Evolutionary conservation across 2,888 invertebrate species (phyloP).

Genomic region (Cryptus armator): DNA sequence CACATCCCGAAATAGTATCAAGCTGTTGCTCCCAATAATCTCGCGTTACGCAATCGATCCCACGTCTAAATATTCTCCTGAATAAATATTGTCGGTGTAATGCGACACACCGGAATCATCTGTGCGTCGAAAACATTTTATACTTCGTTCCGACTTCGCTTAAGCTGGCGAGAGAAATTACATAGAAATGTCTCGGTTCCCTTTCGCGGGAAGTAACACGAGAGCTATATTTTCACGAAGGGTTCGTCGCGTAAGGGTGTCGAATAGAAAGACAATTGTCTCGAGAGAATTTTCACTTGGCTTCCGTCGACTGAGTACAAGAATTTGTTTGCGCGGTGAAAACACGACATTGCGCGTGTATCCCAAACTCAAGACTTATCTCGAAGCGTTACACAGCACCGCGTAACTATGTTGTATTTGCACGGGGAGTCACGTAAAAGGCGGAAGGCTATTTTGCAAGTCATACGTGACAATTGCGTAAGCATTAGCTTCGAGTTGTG

Average conservation of each 20-base stretch:
- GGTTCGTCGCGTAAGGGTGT: not conserved
- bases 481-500: constrained; percentile 3
- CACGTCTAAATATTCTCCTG: constrained; percentile 8
- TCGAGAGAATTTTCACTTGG: not conserved
- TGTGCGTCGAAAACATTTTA: constrained; percentile 39
- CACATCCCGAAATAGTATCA: constrained; percentile 23
- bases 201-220: not conserved
- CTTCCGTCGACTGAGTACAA: not conserved
- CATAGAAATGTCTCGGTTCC: constrained; percentile 22
- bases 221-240: constrained; percentile 9
- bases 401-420: constrained; percentile 26
- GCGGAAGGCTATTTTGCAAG: constrained; percentile 45
- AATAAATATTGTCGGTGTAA: constrained; percentile 54
- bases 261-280: constrained; percentile 21
- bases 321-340: constrained; percentile 2
- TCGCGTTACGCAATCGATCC: constrained; percentile 55
- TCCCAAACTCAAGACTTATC: constrained; percentile 20
- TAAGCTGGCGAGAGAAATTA: constrained; percentile 28
- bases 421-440: constrained; percentile 40
- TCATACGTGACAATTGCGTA: constrained; percentile 46
- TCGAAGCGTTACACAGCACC: not conserved
- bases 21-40: constrained; percentile 53
- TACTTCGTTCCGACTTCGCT: not conserved
- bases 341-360: not conserved
- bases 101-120: constrained; percentile 35